These are phyloP conservation scores for Neoseiulus cucumeris DNA, from an alignment of 1,140 invertebrate genomes.

Conservation along the genomic window DNA sequence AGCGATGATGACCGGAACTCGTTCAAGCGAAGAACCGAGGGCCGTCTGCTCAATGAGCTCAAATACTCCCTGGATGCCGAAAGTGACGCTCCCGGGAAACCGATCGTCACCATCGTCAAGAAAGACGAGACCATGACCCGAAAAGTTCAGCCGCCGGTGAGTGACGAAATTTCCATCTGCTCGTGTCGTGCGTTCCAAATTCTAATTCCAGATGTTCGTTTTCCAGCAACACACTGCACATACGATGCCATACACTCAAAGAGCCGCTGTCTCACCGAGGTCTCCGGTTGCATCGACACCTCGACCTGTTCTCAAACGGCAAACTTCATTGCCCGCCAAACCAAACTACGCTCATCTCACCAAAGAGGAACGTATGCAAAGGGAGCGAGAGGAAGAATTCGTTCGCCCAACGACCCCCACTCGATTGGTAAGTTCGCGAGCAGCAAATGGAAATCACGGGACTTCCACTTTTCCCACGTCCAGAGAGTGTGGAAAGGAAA, in stretches of 20 bases:
- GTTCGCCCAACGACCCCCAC: not conserved
- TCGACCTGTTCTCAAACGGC: not conserved
- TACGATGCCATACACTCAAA: not conserved
- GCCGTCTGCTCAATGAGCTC: not conserved
- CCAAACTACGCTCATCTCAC: not conserved
- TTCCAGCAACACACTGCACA: not conserved
- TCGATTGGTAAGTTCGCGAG: not conserved
- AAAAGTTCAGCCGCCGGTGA: not conserved
- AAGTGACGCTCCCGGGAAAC: not conserved
- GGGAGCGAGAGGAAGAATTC: not conserved
- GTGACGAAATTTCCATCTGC: not conserved
- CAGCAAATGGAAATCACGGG: no score
- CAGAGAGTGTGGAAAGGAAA: no score
- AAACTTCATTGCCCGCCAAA: not conserved
- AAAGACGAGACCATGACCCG: constrained; percentile 8
- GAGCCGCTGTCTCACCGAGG: not conserved
- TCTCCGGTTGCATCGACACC: not conserved
- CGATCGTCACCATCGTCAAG: not conserved
- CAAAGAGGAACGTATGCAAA: not conserved
- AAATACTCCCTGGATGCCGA: constrained; percentile 1
- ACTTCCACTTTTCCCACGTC: no score
- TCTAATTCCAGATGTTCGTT: not conserved
- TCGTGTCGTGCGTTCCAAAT: not conserved
- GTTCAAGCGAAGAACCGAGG: not conserved
- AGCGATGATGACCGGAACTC: not conserved